Evolutionary conservation across 2,888 invertebrate genomes (phyloP), one percentile per base, ranked within the genome.

Genomic region (Notodonta ziczac): DNA sequence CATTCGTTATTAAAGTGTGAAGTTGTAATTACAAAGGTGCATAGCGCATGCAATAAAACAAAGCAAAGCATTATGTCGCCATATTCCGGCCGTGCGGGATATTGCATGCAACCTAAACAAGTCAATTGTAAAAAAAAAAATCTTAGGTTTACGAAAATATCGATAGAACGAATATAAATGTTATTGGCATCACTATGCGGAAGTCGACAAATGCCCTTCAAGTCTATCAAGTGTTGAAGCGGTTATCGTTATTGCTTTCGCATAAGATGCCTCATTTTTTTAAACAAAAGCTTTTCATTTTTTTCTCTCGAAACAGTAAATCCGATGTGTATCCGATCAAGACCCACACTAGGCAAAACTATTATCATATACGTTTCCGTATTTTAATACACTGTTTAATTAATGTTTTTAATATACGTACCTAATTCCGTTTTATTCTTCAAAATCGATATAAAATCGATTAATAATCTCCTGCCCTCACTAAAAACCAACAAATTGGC

Each of bases 221-320:
- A 61, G 61, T 71, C 71, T 59, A 70, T 73, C 69, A 54, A 64
- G 60, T 61, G 71, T 62, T 70, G 61, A 62, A 66, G 7, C 39
- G 55, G 9, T 63, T 62, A n/a, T 35, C 7, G 14, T 16, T n/a
- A 13, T 46, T n/a, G 5, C n/a, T 42, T 10, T 42, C 10, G 10
- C 10, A 42, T 10, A 42, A 9, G 42, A 42, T 10, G 9, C 9
- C 9, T n/a, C n/a, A n/a, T n/a, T n/a, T n/a, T n/a, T n/a, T n/a
- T n/a, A n/a, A n/a, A n/a, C n/a, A n/a, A n/a, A n/a, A n/a, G n/a
- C n/a, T n/a, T n/a, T n/a, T n/a, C n/a, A n/a, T n/a, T n/a, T n/a
- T n/a, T 24, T 24, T 24, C 24, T n/a, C 24, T 24, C 24, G 2
- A 24, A 24, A 24, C 24, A 24, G 24, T 7, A 35, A 4, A 4